Evolutionary conservation across 2,888 invertebrate genomes (phyloP), one percentile per base, ranked within the genome.

Genomic region (Eupithecia vulgata): DNA sequence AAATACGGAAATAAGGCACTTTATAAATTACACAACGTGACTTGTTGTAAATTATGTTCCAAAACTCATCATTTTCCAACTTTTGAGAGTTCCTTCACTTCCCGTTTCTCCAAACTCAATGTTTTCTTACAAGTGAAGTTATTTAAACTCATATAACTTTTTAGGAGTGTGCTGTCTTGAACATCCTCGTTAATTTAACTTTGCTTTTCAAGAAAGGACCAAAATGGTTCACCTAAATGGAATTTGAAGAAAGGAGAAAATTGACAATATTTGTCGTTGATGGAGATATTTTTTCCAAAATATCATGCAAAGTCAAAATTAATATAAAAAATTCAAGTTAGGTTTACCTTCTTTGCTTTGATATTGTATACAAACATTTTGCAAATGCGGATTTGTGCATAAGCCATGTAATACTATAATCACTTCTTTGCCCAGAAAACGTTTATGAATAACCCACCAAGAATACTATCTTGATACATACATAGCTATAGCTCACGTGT

Each of bases 401-500:
- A 4, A 30, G 30, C 30, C 4, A 1, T 30, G 30, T 3, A 30
- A 30, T 30, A 4, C 30, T 4, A 30, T 48, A n/a, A n/a, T n/a
- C n/a, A 21, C 17, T 17, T 48, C 3, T 21, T 21, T 3, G 52
- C 25, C 12, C 13, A 13, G 21, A 1, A 57, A 57, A 57, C 5
- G 57, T 25, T 52, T 52, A 52, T 12, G 52, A 21, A 21, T 13
- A 21, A 52, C 10, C 25, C 13, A 1, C 57, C 13, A 57, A 13
- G 25, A 57, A 57, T 57, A 12, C 25, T 25, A 25, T 57, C 57
- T 25, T 5, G 3, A 25, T 25, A 25, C 25, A 52, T 42, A 30
- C 30, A 83, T 71, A 77, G 75, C 83, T 85, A 85, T 87, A 85
- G 84, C 88, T 85, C 88, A 89, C 81, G 78, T 91, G 90, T 91